Percentiles rank a stretch among this genome's conserved stretches.
Evolutionary conservation across 2,888 invertebrate species (phyloP).

Genomic region (Dicroscelio sp.): DNA sequence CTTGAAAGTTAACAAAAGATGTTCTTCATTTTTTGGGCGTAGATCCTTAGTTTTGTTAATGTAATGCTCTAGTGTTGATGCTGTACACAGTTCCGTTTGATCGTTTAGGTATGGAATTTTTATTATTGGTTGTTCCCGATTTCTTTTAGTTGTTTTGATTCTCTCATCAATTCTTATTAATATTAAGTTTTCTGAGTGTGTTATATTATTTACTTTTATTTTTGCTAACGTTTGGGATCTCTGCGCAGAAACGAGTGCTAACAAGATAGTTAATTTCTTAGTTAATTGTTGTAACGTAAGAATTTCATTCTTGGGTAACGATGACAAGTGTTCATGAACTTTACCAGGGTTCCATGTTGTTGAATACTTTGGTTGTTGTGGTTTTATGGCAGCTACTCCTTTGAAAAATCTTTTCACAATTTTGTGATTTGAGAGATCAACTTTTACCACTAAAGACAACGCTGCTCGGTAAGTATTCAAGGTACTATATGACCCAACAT

Average conservation of each 20-base stretch:
- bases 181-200: background rate
- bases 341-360: constrained; percentile 76
- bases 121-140: constrained; percentile 1
- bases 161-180: background rate
- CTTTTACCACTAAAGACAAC: no score
- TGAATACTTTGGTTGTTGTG: constrained; percentile 72
- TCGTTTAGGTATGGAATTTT: constrained; percentile 18
- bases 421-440: constrained; percentile 59
- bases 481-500: background rate
- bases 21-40: background rate
- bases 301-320: background rate
- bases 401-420: constrained; percentile 68
- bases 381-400: constrained; percentile 67
- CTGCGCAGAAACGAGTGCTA: constrained; percentile 17
- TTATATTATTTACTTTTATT: constrained; percentile 16
- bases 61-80: background rate
- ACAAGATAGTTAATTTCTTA: background rate
- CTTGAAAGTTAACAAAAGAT: constrained; percentile 16
- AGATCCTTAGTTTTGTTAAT: constrained; percentile 18
- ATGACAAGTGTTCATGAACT: constrained; percentile 59
- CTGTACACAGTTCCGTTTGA: constrained; percentile 19
- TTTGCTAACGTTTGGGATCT: constrained; percentile 1
- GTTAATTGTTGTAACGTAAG: background rate
- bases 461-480: constrained; percentile 42
- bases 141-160: constrained; percentile 28